Base-by-base conservation (phyloP, 2,888 invertebrate species). In the Laspeyria flexula region DNA sequence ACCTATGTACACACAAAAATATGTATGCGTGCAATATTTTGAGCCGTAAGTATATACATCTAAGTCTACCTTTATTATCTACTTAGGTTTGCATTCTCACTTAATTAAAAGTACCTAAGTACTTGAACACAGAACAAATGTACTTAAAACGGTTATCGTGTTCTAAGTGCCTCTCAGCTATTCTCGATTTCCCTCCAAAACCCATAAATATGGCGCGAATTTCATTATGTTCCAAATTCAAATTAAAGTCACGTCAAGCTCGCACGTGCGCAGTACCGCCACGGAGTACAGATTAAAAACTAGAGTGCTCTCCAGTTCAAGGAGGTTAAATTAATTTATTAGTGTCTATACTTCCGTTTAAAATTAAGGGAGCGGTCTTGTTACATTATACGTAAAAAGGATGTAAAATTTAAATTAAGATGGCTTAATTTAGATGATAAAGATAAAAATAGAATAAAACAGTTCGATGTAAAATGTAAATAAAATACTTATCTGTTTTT, bases 131-230 rank as follows among this genome's bases (percentile, higher is more conserved):
- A 49, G 31, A n/a, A 21, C 57, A 52, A 58, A 21, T 38, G 58
- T 58, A 52, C 37, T 49, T 48, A 65, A 63, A 69, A 65, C 60
- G 63, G 7, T 61, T 40, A 65, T 55, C 50, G 62, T 59, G 55
- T 59, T 48, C 42, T 53, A 71, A 69, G 66, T 70, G 60, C 64
- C 65, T 74, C 75, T 74, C 68, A 71, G 71, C 75, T 75, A 77
- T 77, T 75, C 81, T 77, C 79, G 73, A 81, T 86, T 87, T 86
- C 86, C 81, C 83, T 80, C 76, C 71, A 77, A 85, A 83, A 79
- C 80, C 81, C 85, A 88, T 88, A 88, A 88, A 88, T 88, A 88
- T 86, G 87, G 86, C 79, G 83, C 83, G 82, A 83, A 86, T 86
- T 88, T 87, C 86, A 89, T 89, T 89, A 85, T 77, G 83, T 83